These are phyloP conservation scores for Balanococcus diminutus DNA, from an alignment of 2,888 invertebrate species.

Conservation along the genomic window DNA sequence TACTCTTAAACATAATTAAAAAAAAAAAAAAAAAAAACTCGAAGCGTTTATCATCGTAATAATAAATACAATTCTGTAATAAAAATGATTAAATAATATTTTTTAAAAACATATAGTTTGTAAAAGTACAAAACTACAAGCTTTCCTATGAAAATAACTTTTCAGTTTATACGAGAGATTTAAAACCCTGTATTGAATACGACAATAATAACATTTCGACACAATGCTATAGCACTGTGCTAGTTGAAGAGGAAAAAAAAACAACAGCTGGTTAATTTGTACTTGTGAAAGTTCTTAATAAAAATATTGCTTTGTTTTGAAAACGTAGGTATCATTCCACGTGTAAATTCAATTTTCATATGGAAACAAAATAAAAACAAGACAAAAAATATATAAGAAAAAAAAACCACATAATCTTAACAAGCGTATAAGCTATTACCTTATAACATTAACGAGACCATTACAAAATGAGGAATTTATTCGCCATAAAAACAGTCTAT, in stretches of 20 bases:
- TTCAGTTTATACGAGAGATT: background rate
- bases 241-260: background rate
- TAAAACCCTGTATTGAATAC: background rate
- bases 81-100: conserved; percentile 8
- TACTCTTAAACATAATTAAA: conserved; percentile 4
- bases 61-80: conserved; percentile 16
- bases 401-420: background rate
- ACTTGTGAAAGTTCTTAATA: background rate
- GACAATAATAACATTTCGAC: conserved; percentile 2
- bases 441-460: conserved; percentile 14
- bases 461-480: conserved; percentile 28
- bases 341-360: no score
- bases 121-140: conserved; percentile 40
- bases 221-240: background rate
- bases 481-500: conserved; percentile 19
- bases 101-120: background rate
- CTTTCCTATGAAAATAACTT: conserved; percentile 1
- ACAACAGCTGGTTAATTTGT: background rate
- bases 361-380: background rate
- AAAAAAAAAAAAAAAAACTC: background rate
- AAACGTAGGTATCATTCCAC: background rate
- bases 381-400: background rate
- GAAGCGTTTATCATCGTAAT: conserved; percentile 14
- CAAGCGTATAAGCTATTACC: conserved; percentile 31
- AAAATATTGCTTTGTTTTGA: conserved; percentile 29